These are phyloP conservation scores for Sebastiscus tertius DNA, from an alignment of 2,797 vertebrate genomes.

Conservation along the genomic window DNA sequence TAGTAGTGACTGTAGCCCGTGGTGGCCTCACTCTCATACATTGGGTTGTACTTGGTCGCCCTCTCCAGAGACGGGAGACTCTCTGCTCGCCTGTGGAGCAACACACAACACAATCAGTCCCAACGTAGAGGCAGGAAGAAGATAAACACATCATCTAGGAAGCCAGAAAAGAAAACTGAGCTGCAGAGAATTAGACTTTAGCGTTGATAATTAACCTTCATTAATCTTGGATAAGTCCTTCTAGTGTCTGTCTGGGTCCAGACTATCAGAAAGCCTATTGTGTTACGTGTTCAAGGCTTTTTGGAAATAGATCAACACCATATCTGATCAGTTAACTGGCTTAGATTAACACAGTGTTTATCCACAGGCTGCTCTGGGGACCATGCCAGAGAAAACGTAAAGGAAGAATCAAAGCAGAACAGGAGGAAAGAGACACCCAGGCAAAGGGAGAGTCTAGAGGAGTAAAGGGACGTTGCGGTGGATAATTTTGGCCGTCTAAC, in stretches of 20 bases:
- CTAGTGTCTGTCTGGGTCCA: constrained; percentile 4
- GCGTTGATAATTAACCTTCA: constrained; percentile 16
- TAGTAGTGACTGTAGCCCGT: constrained; percentile 88
- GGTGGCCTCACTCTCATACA: constrained; percentile 90
- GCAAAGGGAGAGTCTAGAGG: neutral
- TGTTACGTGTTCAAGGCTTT: constrained; percentile 25
- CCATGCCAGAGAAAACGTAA: neutral
- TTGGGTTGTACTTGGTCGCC: constrained; percentile 93
- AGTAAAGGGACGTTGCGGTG: neutral
- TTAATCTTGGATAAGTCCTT: constrained; percentile 19
- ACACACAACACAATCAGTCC: neutral
- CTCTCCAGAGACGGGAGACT: constrained; percentile 90
- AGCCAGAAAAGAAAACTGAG: neutral
- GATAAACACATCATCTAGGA: neutral
- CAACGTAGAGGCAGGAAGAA: neutral
- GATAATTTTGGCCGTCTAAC: constrained; percentile 11
- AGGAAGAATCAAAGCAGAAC: neutral
- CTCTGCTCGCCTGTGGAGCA: constrained; percentile 81
- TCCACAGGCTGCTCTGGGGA: constrained; percentile 9
- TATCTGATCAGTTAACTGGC: constrained; percentile 45
- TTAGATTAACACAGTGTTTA: constrained; percentile 27
- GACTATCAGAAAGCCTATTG: constrained; percentile 7
- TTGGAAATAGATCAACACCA: constrained; percentile 38
- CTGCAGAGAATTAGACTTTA: neutral
- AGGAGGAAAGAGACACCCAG: neutral